Evolutionary conservation across 2,888 invertebrate species (phyloP).

Genomic region (Pinctada fucata): DNA sequence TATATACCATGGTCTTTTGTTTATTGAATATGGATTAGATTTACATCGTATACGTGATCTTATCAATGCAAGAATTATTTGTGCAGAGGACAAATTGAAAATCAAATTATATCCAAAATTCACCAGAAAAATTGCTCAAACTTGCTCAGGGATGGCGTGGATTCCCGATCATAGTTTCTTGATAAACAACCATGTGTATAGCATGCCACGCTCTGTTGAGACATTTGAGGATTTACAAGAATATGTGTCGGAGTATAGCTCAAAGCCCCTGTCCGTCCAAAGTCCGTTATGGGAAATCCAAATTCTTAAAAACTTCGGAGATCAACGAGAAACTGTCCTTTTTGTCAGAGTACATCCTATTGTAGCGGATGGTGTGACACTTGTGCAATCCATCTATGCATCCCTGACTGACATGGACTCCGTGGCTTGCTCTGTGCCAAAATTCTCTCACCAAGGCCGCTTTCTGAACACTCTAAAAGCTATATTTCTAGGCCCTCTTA

Average conservation of each 20-base stretch:
- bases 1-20: constrained; percentile 79
- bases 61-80: constrained; percentile 77
- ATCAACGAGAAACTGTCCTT: constrained; percentile 76
- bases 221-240: constrained; percentile 76
- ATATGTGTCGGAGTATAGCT: constrained; percentile 78
- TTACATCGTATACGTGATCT: constrained; percentile 77
- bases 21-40: constrained; percentile 79
- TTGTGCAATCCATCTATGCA: constrained; percentile 77
- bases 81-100: constrained; percentile 74
- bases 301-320: constrained; percentile 77
- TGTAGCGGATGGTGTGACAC: constrained; percentile 79
- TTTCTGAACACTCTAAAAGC: constrained; percentile 73
- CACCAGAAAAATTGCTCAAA: constrained; percentile 76
- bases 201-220: constrained; percentile 73
- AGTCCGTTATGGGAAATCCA: constrained; percentile 80
- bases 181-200: constrained; percentile 79
- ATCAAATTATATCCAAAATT: constrained; percentile 78
- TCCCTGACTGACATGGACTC: constrained; percentile 73
- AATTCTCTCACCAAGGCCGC: constrained; percentile 42
- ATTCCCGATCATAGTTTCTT: constrained; percentile 78
- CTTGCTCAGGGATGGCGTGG: constrained; percentile 79
- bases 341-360: constrained; percentile 79
- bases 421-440: constrained; percentile 54
- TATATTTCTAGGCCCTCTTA: constrained; percentile 78
- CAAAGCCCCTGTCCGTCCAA: constrained; percentile 75